phyloP scores from a whole-genome alignment of 1,140 invertebrate genomes.

The Zaprionus ghesquierei region DNA sequence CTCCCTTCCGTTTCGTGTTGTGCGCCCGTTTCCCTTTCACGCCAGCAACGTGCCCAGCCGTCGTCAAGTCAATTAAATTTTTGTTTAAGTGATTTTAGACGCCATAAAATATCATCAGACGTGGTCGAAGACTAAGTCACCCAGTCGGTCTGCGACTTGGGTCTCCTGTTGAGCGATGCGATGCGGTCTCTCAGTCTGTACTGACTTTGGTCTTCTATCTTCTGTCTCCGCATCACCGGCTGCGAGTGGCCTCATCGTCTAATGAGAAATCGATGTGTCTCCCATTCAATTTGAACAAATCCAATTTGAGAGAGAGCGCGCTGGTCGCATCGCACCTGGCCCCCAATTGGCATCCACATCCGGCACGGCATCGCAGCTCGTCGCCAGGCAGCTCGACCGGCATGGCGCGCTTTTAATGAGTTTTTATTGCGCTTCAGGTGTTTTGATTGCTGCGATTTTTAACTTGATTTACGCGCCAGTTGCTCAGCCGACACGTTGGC shows the following conservation, averaged over 20 bases:
- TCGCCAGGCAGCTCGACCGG: conserved; percentile 8
- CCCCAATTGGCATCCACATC: conserved; percentile 48
- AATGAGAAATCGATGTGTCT: conserved; percentile 79
- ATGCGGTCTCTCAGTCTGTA: background rate
- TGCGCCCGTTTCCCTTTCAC: conserved; percentile 23
- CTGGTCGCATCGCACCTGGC: conserved; percentile 22
- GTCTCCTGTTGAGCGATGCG: background rate
- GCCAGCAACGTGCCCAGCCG: no score
- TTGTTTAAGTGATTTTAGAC: conserved; percentile 77
- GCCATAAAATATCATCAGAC: conserved; percentile 61
- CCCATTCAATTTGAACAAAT: conserved; percentile 62
- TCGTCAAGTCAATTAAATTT: conserved; percentile 74
- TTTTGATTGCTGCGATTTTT: conserved; percentile 79
- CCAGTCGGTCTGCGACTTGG: background rate
- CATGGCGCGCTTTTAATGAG: conserved; percentile 63
- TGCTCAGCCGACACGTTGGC: conserved; percentile 16
- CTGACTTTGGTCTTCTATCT: background rate
- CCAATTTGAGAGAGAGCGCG: conserved; percentile 34
- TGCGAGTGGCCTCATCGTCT: conserved; percentile 13
- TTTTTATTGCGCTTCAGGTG: conserved; percentile 78
- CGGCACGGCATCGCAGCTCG: background rate
- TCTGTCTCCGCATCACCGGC: background rate
- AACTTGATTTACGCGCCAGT: conserved; percentile 77
- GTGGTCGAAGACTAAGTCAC: background rate
- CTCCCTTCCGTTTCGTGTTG: conserved; percentile 45